Evolutionary conservation across 1,140 invertebrate species (phyloP).

Genomic region (Eriocheir sinensis): DNA sequence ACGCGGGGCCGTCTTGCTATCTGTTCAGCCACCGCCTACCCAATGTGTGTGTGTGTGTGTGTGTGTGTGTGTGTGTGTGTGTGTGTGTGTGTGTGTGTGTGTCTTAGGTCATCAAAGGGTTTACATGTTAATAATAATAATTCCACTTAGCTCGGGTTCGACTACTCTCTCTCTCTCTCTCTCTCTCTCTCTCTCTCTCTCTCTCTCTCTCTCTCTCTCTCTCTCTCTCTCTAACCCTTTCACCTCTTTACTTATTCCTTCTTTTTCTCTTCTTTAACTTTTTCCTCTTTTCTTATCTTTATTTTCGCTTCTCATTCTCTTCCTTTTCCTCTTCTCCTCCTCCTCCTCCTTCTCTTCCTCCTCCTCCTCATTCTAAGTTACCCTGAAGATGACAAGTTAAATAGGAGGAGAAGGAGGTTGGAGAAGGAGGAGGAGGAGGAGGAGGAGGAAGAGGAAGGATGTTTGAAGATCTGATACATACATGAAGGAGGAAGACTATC

Average conservation of each 20-base stretch:
- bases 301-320: neutral
- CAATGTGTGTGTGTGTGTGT: conserved; percentile 46
- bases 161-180: conserved; percentile 22
- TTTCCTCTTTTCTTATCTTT: neutral
- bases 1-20: too few species aligned
- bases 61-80: conserved; percentile 41
- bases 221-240: neutral
- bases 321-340: neutral
- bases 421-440: neutral
- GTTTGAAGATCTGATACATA: too few species aligned
- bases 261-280: neutral
- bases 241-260: too few species aligned
- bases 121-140: neutral
- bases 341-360: too few species aligned
- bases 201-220: neutral
- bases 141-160: too few species aligned
- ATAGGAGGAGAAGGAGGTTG: too few species aligned
- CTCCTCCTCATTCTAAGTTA: too few species aligned
- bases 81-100: conserved; percentile 8
- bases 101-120: neutral
- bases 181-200: conserved; percentile 22
- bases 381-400: too few species aligned
- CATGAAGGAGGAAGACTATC: too few species aligned
- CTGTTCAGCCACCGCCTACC: too few species aligned
- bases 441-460: neutral